Evolutionary conservation across 2,888 invertebrate species (phyloP), one percentile per base, ranked within the genome.

Genomic region (Agriopis leucophaearia): DNA sequence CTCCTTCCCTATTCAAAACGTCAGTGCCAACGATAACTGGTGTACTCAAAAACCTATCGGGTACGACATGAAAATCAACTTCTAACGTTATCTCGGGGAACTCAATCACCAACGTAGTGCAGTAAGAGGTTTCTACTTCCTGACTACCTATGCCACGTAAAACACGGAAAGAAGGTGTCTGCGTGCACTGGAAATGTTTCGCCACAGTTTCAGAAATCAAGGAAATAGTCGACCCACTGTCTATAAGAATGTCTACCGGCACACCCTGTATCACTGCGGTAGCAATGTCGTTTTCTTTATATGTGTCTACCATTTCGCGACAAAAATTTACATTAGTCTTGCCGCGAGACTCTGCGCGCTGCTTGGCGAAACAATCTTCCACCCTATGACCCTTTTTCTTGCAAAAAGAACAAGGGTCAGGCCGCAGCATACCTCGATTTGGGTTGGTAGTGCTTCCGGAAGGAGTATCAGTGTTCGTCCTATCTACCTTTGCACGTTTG

Each of bases 321-420:
- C 75, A 75, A 44, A 75, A 68, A 50, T 76, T 76, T 4, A 77
- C 75, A 18, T 69, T 59, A 5, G 4, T 10, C n/a, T 56, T 60
- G 9, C 16, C 9, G n/a, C 56, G 54, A 8, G 65, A 40, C 9
- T 64, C 56, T 1, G 64, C 59, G 1, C 60, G 48, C 13, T 55
- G 61, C 62, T 75, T 77, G 0, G 63, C 51, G 61, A 75, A 78
- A 66, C 80, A 78, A 0, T n/a, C 16, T 13, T 70, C 70, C 2
- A 73, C 65, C 0, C 35, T 27, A 47, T 78, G 80, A 0, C 78
- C 78, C 0, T 0, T 16, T n/a, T 72, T 75, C 40, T 78, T 78
- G 47, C 78, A 80, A 62, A 72, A 80, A 9, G 73, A 47, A 40
- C 71, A 71, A 5, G 47, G 27, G 36, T 60, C 40, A 38, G 36